Conservation (phyloP, 1,140 invertebrate species). For the Musca vetustissima region DNA sequence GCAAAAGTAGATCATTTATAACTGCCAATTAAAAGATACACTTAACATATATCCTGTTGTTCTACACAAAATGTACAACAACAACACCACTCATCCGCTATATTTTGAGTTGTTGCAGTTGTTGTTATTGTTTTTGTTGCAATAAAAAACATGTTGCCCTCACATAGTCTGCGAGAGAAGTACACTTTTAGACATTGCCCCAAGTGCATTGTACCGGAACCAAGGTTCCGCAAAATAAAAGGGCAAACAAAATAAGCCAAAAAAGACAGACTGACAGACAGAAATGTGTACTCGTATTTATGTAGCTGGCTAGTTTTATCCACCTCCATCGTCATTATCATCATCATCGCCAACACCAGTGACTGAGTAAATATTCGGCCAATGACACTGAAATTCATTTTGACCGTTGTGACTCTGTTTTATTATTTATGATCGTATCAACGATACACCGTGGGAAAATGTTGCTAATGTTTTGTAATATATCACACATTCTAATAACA, state of each 20-base stretch:
- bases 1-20: too few relatives aligned
- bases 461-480: neutral
- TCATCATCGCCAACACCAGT: neutral
- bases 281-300: too few relatives aligned
- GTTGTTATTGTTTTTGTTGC: too few relatives aligned
- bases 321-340: slow-evolving; percentile 1
- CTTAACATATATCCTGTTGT: too few relatives aligned
- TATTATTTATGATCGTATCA: slow-evolving; percentile 7
- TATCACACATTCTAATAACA: neutral
- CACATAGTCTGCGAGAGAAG: too few relatives aligned
- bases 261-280: neutral
- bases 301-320: neutral
- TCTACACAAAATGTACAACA: too few relatives aligned
- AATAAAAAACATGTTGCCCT: too few relatives aligned
- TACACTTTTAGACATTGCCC: too few relatives aligned
- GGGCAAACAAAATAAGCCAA: neutral
- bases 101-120: too few relatives aligned
- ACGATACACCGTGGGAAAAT: neutral
- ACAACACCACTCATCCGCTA: too few relatives aligned
- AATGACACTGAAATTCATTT: slow-evolving; percentile 21
- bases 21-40: too few relatives aligned
- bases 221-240: slow-evolving; percentile 11
- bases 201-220: slow-evolving; percentile 18
- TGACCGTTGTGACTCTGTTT: slow-evolving; percentile 12
- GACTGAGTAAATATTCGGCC: slow-evolving; percentile 16